Evolutionary conservation across 2,797 vertebrate species (phyloP), one percentile per base, ranked within the genome.

Genomic region (Lagothrix lagotricha): DNA sequence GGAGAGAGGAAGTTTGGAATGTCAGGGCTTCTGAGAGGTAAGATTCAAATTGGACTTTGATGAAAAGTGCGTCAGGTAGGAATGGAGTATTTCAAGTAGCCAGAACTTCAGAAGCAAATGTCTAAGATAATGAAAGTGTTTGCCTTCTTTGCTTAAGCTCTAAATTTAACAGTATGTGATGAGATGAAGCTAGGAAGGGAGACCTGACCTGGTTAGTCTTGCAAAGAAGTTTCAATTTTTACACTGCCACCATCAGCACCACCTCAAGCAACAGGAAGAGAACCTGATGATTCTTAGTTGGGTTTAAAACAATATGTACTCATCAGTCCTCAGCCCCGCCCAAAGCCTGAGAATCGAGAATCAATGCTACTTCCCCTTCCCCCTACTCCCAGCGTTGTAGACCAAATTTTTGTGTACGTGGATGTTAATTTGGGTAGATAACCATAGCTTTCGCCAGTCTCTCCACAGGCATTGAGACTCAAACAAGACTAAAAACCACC

Each of bases 401-500:
- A 30, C 5, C 44, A 57, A 72, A 64, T 57, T 90, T 92, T 82
- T 79, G 26, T 97, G 80, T 54, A 39, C 46, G 17, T 86, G 44
- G 46, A 64, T 85, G 7, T 89, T 92, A 93, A 72, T 72, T 6
- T 86, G 26, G 20, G 44, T 61, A 72, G 28, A 88, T 41, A 64
- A 3, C 48, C 44, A 58, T 57, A 83, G 54, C 15, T 90, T 95
- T 89, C 39, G n/a, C 36, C 46, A 72, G 30, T 61, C 61, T 93
- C 33, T 88, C 41, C 26, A 39, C 22, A 15, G 41, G 50, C 28
- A 48, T 28, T 81, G 73, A 82, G 36, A 72, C 28, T 91, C 41
- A 75, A 93, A 84, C 30, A 94, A 82, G 26, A 48, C 91, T 92
- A 77, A 82, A 95, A 92, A 70, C n/a, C 92, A 91, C 50, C 61